Evolutionary conservation across 2,888 invertebrate species (phyloP).

Genomic region (Acrobasis consociella): DNA sequence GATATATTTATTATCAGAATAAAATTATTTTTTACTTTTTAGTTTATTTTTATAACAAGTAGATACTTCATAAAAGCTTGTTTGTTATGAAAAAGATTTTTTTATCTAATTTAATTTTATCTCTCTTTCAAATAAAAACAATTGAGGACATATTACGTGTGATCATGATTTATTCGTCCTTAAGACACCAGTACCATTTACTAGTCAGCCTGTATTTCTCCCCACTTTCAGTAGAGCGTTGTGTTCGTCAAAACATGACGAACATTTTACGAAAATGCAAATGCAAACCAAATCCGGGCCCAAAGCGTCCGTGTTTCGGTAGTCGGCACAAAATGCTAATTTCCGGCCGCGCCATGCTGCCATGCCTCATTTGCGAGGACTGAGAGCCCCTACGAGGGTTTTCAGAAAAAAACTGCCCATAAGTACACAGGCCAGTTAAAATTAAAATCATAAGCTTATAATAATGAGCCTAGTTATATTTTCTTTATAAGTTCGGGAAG

Average conservation of each 20-base stretch:
- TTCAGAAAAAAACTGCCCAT: conserved; percentile 23
- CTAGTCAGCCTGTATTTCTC: too few relatives aligned
- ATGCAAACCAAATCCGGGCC: conserved; percentile 26
- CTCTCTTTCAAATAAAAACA: too few relatives aligned
- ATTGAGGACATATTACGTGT: too few relatives aligned
- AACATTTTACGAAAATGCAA: conserved; percentile 14
- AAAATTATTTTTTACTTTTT: too few relatives aligned
- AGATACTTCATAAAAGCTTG: too few relatives aligned
- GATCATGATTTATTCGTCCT: too few relatives aligned
- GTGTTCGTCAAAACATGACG: neutral
- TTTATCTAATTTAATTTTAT: too few relatives aligned
- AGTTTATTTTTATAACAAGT: too few relatives aligned
- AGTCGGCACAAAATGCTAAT: conserved; percentile 58
- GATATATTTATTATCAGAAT: too few relatives aligned
- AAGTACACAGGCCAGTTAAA: conserved; percentile 4
- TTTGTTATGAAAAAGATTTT: too few relatives aligned
- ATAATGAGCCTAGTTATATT: neutral
- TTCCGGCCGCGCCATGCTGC: conserved; percentile 56
- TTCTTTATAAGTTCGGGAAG: neutral
- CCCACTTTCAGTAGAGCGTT: neutral
- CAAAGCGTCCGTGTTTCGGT: conserved; percentile 36
- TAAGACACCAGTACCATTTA: too few relatives aligned
- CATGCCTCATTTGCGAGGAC: conserved; percentile 37
- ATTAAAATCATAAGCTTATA: neutral
- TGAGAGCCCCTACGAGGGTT: conserved; percentile 26